Conservation (phyloP, 1,140 invertebrate species). For the Drosophila tropicalis region DNA sequence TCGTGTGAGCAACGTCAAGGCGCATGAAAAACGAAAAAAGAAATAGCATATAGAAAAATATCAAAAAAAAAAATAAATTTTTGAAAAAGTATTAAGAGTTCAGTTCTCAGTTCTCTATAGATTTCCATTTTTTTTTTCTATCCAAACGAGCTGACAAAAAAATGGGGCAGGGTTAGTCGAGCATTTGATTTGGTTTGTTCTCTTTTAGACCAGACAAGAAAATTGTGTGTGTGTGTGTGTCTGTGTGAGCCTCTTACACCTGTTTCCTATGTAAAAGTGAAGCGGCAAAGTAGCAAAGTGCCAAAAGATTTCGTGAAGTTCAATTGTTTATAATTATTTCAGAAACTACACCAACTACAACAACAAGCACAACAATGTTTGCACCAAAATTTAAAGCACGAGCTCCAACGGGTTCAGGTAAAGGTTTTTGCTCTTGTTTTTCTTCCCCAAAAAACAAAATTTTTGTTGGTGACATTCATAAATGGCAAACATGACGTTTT, state of each 20-base stretch:
- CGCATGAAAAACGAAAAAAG: constrained; percentile 61
- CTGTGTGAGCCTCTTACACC: not conserved
- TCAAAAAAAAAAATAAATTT: not conserved
- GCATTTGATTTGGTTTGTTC: constrained; percentile 42
- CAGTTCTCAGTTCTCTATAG: constrained; percentile 18
- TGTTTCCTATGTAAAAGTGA: constrained; percentile 25
- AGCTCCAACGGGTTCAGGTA: constrained; percentile 88
- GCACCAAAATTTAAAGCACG: constrained; percentile 91
- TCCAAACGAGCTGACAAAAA: constrained; percentile 44
- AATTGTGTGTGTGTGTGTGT: not conserved
- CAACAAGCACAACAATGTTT: constrained; percentile 85
- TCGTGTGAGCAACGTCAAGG: constrained; percentile 78
- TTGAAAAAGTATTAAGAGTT: constrained; percentile 45
- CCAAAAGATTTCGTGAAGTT: constrained; percentile 1
- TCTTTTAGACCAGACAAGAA: not conserved
- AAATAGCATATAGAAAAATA: constrained; percentile 32
- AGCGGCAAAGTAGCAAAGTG: constrained; percentile 20
- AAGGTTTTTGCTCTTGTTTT: constrained; percentile 42
- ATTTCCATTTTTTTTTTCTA: constrained; percentile 36
- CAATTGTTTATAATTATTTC: constrained; percentile 9
- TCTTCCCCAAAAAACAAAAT: too few species aligned
- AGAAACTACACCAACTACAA: constrained; percentile 31
- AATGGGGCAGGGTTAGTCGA: constrained; percentile 81
- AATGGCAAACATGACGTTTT: constrained; percentile 74
- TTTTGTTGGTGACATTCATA: constrained; percentile 24